A percentile compares a stretch with the other conserved stretches of the same genome.
Evolutionary conservation across 2,888 invertebrate genomes (phyloP).

Genomic region (Cryptocheilus praepositus): DNA sequence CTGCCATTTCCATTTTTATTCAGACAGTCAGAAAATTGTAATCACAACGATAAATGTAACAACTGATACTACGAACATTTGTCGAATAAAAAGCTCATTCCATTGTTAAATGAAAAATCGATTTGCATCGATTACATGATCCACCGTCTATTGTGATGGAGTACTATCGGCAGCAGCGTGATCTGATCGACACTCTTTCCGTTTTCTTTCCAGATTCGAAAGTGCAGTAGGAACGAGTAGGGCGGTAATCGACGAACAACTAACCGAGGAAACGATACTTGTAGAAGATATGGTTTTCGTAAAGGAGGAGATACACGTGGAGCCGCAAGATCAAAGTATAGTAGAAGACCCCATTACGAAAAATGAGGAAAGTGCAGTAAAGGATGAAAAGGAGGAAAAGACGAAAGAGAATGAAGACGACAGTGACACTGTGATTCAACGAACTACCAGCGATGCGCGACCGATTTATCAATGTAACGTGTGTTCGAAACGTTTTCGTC

Average conservation of each 20-base stretch:
- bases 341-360: too few species aligned
- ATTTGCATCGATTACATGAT: not conserved
- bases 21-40: too few species aligned
- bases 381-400: not conserved
- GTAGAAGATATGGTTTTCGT: conserved; percentile 14
- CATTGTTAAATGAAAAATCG: not conserved
- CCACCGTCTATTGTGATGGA: too few species aligned
- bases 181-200: conserved; percentile 37
- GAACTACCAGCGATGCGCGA: not conserved
- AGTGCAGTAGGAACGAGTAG: conserved; percentile 18
- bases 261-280: too few species aligned
- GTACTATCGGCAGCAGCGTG: too few species aligned
- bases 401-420: conserved; percentile 2
- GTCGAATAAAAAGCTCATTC: not conserved
- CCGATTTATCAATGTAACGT: conserved; percentile 55
- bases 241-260: conserved; percentile 14
- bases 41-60: too few species aligned
- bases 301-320: conserved; percentile 13
- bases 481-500: conserved; percentile 61
- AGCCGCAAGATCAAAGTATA: not conserved
- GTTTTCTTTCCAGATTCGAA: conserved; percentile 53
- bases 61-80: not conserved
- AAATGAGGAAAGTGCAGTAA: not conserved
- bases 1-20: too few species aligned
- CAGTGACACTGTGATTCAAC: not conserved